These are phyloP conservation scores for Rhamphomyia laevipes DNA, from an alignment of 2,888 invertebrate genomes.

Conservation along the genomic window DNA sequence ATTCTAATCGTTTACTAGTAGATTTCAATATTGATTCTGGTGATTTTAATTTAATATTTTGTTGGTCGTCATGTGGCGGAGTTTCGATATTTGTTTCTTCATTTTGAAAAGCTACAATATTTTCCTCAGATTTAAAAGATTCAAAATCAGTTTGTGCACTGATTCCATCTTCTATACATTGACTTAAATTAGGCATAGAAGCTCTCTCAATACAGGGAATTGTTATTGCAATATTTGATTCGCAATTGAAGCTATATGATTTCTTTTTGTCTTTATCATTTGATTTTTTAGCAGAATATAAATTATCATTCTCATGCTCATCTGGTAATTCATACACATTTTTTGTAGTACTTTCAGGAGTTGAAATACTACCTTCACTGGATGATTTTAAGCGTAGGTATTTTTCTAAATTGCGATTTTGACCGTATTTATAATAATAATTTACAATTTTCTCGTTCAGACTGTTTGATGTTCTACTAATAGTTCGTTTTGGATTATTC, in stretches of 20 bases:
- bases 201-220: slow-evolving; percentile 1
- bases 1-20: slow-evolving; percentile 56
- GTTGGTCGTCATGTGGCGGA: slow-evolving; percentile 17
- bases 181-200: slow-evolving; percentile 1
- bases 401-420: slow-evolving; percentile 52
- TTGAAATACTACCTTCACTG: slow-evolving; percentile 12
- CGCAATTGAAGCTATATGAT: slow-evolving; percentile 5
- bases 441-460: slow-evolving; percentile 40
- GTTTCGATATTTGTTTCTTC: slow-evolving; percentile 9
- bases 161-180: slow-evolving; percentile 2
- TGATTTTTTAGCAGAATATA: background rate
- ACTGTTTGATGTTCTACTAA: slow-evolving; percentile 12
- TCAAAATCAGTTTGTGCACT: slow-evolving; percentile 5
- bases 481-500: too few relatives aligned
- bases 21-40: slow-evolving; percentile 66
- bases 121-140: background rate
- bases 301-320: background rate
- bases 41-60: slow-evolving; percentile 43
- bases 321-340: background rate
- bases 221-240: slow-evolving; percentile 7
- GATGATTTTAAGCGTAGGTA: slow-evolving; percentile 41
- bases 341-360: background rate
- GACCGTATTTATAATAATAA: slow-evolving; percentile 57
- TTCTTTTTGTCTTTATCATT: background rate
- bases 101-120: background rate